phyloP scores from a whole-genome alignment of 1,140 invertebrate species.

The Lepidurus apus region DNA sequence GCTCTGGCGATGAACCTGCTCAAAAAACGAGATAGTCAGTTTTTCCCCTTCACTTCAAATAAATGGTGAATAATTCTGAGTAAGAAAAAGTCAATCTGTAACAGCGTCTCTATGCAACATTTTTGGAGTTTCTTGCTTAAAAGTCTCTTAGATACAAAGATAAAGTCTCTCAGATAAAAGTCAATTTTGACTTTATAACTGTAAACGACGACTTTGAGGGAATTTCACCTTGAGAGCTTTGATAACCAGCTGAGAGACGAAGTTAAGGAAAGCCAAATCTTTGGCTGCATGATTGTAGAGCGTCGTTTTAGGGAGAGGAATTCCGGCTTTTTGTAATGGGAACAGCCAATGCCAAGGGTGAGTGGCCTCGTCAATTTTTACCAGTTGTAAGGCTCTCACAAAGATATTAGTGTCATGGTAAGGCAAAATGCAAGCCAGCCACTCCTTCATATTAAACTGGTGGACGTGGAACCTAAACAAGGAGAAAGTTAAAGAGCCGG shows the following conservation, averaged over 20 bases:
- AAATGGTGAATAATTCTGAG: background rate
- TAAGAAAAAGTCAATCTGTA: background rate
- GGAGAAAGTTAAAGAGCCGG: background rate
- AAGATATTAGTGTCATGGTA: constrained; percentile 89
- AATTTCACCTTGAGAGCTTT: constrained; percentile 56
- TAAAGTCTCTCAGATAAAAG: too few relatives aligned
- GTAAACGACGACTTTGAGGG: too few relatives aligned
- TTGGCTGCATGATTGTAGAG: constrained; percentile 64
- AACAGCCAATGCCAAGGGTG: constrained; percentile 74
- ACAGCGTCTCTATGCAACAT: too few relatives aligned
- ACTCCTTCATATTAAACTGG: constrained; percentile 72
- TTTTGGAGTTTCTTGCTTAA: too few relatives aligned
- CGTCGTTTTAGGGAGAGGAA: constrained; percentile 61
- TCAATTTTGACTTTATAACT: too few relatives aligned
- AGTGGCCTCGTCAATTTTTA: constrained; percentile 55
- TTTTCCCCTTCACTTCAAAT: background rate
- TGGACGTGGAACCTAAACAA: constrained; percentile 71
- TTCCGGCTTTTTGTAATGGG: constrained; percentile 63
- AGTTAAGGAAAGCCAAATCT: constrained; percentile 63
- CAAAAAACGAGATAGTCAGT: constrained; percentile 5
- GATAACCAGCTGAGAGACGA: constrained; percentile 62
- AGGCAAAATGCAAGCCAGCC: constrained; percentile 74
- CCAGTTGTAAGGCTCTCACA: constrained; percentile 68
- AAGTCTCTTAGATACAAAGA: too few relatives aligned
- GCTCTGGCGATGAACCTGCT: constrained; percentile 48